Evolutionary conservation across 2,113 vertebrate species (phyloP).

Genomic region (Microtus ochrogaster): DNA sequence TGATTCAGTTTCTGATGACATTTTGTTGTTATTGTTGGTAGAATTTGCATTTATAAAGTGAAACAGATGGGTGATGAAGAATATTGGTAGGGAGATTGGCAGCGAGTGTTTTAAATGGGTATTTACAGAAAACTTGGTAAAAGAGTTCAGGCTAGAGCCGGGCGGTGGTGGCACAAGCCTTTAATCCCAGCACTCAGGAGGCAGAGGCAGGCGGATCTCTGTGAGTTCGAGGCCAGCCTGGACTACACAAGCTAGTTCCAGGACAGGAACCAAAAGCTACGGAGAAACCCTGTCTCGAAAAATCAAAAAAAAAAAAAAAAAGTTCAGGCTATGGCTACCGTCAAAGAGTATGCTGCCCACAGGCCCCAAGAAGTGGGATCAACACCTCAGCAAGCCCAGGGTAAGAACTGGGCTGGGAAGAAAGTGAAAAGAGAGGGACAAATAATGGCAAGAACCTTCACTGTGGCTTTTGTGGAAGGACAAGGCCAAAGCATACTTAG

Average conservation of each 20-base stretch:
- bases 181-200: too few species aligned
- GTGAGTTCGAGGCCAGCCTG: too few species aligned
- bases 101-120: neutral
- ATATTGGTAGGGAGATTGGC: neutral
- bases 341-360: neutral
- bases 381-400: accelerated
- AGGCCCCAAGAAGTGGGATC: neutral
- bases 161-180: too few species aligned
- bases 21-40: neutral
- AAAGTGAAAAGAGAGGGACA: neutral
- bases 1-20: neutral
- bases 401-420: neutral
- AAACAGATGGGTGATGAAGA: neutral
- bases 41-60: neutral
- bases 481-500: neutral
- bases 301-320: too few species aligned
- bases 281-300: too few species aligned
- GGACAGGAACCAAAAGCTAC: too few species aligned
- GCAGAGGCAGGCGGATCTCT: too few species aligned
- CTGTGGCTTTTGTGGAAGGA: neutral
- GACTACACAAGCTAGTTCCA: too few species aligned
- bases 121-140: neutral
- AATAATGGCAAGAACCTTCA: neutral
- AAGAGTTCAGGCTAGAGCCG: neutral
- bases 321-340: neutral